A percentile compares a stretch with the other conserved stretches of the same genome.
phyloP scores from a whole-genome alignment of 1,140 invertebrate genomes.

The Diorhabda elongata region DNA sequence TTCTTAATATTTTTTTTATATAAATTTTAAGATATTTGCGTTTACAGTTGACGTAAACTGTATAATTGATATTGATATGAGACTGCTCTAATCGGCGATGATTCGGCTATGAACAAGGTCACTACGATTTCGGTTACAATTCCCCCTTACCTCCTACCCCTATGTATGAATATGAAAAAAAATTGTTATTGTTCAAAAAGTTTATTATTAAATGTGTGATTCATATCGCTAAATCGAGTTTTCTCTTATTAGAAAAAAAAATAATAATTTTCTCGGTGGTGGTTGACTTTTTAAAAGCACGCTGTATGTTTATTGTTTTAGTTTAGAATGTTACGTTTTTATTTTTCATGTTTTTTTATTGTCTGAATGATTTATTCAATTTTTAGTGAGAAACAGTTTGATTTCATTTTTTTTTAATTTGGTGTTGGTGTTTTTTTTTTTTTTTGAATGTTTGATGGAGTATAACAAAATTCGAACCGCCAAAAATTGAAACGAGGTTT shows the following conservation, averaged over 20 bases:
- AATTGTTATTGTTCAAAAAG: conserved; percentile 14
- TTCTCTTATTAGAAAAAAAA: background rate
- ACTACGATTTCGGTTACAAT: conserved; percentile 24
- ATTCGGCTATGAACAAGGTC: conserved; percentile 21
- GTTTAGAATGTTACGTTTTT: conserved; percentile 4
- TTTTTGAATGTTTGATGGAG: background rate
- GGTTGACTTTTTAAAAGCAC: conserved; percentile 13
- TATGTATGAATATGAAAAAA: background rate
- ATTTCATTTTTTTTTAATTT: conserved; percentile 14
- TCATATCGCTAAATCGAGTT: conserved; percentile 9
- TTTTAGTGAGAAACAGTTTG: no score
- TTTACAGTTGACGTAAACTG: conserved; percentile 30
- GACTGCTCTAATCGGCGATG: conserved; percentile 17
- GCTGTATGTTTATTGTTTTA: conserved; percentile 14
- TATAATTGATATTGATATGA: conserved; percentile 20
- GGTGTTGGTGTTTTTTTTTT: conserved; percentile 7
- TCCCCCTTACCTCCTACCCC: no score
- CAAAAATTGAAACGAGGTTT: no score
- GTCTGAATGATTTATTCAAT: background rate
- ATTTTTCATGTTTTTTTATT: conserved; percentile 16
- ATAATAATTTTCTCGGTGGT: background rate
- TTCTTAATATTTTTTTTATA: conserved; percentile 20
- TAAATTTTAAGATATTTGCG: conserved; percentile 27
- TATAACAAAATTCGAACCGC: no score
- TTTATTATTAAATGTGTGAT: conserved; percentile 26